phyloP scores from a whole-genome alignment of 2,888 invertebrate genomes.

The Pyrochroa serraticornis region DNA sequence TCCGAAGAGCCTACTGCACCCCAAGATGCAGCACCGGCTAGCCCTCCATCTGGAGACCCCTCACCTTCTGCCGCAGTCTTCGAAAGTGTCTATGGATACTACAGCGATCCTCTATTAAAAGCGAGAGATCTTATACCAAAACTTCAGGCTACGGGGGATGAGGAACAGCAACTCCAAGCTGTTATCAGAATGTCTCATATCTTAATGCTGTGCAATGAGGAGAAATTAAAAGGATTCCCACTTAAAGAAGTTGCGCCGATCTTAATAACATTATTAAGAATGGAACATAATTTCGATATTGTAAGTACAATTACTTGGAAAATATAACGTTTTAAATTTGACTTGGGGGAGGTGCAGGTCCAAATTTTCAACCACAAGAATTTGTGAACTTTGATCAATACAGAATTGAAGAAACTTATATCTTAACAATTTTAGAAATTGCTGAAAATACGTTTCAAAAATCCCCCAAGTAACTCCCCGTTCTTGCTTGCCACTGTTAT shows the following conservation, averaged over 20 bases:
- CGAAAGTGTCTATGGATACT: slow-evolving; percentile 92
- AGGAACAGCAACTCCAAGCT: slow-evolving; percentile 94
- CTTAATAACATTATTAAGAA: slow-evolving; percentile 86
- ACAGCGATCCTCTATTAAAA: slow-evolving; percentile 91
- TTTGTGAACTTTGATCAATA: no score
- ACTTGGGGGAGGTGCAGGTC: no score
- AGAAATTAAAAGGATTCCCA: slow-evolving; percentile 95
- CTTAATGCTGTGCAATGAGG: slow-evolving; percentile 98
- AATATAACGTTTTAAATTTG: no score
- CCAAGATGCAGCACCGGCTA: slow-evolving; percentile 55
- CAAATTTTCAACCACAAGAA: no score
- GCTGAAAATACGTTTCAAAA: no score
- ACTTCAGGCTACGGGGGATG: slow-evolving; percentile 91
- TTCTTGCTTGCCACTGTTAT: no score
- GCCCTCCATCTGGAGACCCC: slow-evolving; percentile 51
- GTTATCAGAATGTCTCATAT: slow-evolving; percentile 99
- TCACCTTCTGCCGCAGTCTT: slow-evolving; percentile 64
- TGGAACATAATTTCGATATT: slow-evolving; percentile 99
- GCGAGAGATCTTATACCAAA: slow-evolving; percentile 91
- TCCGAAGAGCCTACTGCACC: slow-evolving; percentile 56
- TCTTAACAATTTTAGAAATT: no score
- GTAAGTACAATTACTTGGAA: no score
- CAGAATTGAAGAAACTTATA: no score
- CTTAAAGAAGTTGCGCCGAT: slow-evolving; percentile 97
- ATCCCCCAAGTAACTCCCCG: no score